Evolutionary conservation across 2,888 invertebrate species (phyloP).

Genomic region (Chloromyia formosa): DNA sequence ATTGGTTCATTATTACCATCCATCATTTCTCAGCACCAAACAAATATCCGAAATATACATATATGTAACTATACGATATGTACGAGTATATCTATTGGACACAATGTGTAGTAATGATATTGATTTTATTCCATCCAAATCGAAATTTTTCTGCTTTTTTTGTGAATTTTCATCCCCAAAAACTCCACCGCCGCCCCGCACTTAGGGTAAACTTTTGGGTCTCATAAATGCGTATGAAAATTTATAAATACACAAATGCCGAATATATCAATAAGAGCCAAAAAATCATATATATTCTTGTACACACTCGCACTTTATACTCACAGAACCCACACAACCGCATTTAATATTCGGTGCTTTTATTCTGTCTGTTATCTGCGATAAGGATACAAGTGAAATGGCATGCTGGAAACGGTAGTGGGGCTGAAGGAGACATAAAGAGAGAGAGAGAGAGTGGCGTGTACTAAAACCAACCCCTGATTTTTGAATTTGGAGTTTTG

Average conservation of each 20-base stretch:
- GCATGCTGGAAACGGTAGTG: background rate
- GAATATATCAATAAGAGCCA: constrained; percentile 26
- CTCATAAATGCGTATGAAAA: constrained; percentile 39
- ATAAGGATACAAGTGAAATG: constrained; percentile 19
- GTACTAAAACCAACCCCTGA: constrained; percentile 18
- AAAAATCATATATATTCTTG: constrained; percentile 27
- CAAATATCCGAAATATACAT: constrained; percentile 10
- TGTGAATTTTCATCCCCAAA: constrained; percentile 45
- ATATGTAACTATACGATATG: background rate
- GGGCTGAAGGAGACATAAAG: constrained; percentile 2
- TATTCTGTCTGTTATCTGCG: constrained; percentile 39
- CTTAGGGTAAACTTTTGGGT: background rate
- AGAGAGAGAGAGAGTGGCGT: constrained; percentile 1
- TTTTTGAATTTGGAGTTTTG: constrained; percentile 37
- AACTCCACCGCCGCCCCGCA: background rate
- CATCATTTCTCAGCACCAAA: constrained; percentile 25
- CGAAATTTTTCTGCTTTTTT: constrained; percentile 11
- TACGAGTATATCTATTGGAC: background rate
- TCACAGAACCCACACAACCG: constrained; percentile 24
- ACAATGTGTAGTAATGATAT: constrained; percentile 42
- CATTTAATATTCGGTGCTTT: constrained; percentile 23
- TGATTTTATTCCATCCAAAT: constrained; percentile 47
- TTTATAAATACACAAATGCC: constrained; percentile 39
- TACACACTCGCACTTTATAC: constrained; percentile 29
- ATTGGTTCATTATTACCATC: constrained; percentile 10